A percentile compares a stretch with the other conserved stretches of the same genome.
Conservation (phyloP, 2,797 vertebrate genomes). For the Apogon talboti region DNA sequence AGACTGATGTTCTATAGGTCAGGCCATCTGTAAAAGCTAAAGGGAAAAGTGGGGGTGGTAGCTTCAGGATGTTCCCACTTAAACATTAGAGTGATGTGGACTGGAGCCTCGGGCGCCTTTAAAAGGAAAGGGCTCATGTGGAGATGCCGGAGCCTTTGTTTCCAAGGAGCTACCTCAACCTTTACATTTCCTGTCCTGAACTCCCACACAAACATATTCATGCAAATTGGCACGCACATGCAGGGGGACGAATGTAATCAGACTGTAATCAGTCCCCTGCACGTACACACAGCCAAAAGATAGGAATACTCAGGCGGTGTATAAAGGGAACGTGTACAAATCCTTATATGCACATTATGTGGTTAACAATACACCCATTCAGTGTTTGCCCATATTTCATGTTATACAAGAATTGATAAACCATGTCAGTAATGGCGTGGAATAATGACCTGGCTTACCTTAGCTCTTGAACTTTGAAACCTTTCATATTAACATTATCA, state of each 20-base stretch:
- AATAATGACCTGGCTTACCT: constrained; percentile 21
- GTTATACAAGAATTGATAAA: neutral
- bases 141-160: constrained; percentile 77
- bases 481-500: constrained; percentile 57
- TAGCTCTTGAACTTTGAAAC: constrained; percentile 25
- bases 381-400: constrained; percentile 21
- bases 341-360: constrained; percentile 18
- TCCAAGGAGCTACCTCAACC: constrained; percentile 75
- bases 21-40: constrained; percentile 45
- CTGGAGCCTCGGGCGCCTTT: constrained; percentile 64
- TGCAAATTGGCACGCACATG: constrained; percentile 65
- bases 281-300: constrained; percentile 62
- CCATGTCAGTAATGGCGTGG: constrained; percentile 8
- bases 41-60: constrained; percentile 57
- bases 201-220: constrained; percentile 58
- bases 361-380: constrained; percentile 17
- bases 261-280: constrained; percentile 65
- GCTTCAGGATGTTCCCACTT: constrained; percentile 78
- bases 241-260: constrained; percentile 40
- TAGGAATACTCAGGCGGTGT: constrained; percentile 40
- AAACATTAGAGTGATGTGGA: constrained; percentile 69
- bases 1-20: constrained; percentile 29
- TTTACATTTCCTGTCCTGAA: constrained; percentile 77
- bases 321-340: constrained; percentile 18
- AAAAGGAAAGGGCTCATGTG: constrained; percentile 74